Percentiles rank a stretch among this genome's conserved stretches.
These are phyloP conservation scores for Steatornis caripensis DNA, from an alignment of 2,113 vertebrate species.

Conservation along the genomic window DNA sequence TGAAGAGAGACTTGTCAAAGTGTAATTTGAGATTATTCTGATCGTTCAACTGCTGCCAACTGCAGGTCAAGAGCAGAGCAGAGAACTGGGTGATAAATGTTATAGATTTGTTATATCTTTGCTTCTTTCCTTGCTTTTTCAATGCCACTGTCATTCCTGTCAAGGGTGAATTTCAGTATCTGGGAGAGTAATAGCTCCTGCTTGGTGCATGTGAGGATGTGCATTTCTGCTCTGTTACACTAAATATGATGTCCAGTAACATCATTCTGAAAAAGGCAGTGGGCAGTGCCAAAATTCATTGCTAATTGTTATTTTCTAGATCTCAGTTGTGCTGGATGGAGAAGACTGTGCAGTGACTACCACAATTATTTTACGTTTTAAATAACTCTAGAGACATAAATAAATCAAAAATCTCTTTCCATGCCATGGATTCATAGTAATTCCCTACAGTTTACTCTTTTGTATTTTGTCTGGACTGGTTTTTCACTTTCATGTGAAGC, in stretches of 20 bases:
- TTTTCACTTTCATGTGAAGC: background rate
- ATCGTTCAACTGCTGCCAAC: background rate
- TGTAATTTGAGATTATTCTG: background rate
- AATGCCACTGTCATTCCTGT: background rate
- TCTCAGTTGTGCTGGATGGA: background rate
- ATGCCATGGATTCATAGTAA: background rate
- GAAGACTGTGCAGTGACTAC: background rate
- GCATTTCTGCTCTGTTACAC: background rate
- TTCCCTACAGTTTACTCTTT: background rate
- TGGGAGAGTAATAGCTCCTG: background rate
- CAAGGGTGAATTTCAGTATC: background rate
- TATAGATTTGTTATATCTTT: background rate
- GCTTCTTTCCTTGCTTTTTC: background rate
- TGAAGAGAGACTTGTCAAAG: background rate
- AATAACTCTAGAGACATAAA: background rate
- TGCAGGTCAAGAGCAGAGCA: background rate
- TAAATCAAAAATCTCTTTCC: background rate
- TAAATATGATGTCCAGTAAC: background rate
- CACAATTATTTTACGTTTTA: background rate
- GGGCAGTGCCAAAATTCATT: background rate
- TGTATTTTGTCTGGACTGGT: background rate
- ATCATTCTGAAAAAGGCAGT: background rate
- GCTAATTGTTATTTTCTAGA: background rate
- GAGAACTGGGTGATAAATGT: background rate
- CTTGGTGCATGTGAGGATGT: fast-evolving